Conservation (phyloP, 1,140 invertebrate species). For the Catajapyx aquilonaris region DNA sequence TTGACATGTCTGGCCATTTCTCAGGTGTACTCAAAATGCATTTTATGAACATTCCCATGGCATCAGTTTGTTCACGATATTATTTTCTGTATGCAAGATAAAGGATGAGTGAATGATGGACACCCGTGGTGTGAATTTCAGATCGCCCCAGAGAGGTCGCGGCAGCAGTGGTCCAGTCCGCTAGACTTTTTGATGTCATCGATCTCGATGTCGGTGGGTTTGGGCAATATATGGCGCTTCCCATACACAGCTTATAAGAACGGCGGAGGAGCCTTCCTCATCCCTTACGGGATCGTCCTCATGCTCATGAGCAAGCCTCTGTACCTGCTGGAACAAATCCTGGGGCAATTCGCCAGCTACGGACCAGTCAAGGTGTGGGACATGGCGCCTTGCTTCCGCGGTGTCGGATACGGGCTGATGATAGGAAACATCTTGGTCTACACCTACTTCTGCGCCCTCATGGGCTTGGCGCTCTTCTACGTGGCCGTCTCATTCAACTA, state of each 20-base stretch:
- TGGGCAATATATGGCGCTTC: slow-evolving; percentile 7
- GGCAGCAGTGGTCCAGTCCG: slow-evolving; percentile 2
- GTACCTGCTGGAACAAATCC: slow-evolving; percentile 34
- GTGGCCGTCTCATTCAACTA: no score
- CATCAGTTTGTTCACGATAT: no score
- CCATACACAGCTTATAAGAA: slow-evolving; percentile 6
- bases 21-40: no score
- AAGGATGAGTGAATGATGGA: no score
- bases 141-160: background rate
- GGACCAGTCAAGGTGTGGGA: slow-evolving; percentile 36
- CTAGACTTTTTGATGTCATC: slow-evolving; percentile 4
- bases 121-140: no score
- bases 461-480: no score
- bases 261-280: slow-evolving; percentile 7
- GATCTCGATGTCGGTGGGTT: slow-evolving; percentile 6
- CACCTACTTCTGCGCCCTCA: slow-evolving; percentile 8
- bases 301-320: slow-evolving; percentile 31
- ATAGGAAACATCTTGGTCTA: slow-evolving; percentile 6
- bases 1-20: no score
- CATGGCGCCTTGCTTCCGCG: slow-evolving; percentile 35
- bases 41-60: no score
- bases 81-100: no score
- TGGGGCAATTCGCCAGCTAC: slow-evolving; percentile 33
- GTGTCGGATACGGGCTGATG: slow-evolving; percentile 15
- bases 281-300: slow-evolving; percentile 6